phyloP scores from a whole-genome alignment of 2,113 vertebrate genomes.

The Mionectes macconnelli region DNA sequence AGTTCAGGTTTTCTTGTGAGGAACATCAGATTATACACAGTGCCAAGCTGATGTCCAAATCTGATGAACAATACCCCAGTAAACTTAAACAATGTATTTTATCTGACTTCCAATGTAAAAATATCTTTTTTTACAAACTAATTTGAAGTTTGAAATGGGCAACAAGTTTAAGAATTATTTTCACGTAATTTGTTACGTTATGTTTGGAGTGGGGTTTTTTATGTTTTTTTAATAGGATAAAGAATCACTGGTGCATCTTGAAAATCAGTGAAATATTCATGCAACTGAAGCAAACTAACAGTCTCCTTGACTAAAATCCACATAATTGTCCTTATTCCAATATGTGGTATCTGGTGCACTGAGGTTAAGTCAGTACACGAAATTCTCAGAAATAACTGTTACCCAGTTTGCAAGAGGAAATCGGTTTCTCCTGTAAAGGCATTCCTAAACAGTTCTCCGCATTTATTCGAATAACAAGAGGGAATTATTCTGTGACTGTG shows the following conservation, averaged over 20 bases:
- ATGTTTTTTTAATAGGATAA: not conserved
- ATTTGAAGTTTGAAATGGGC: not conserved
- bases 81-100: not conserved
- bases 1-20: not conserved
- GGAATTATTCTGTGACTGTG: not conserved
- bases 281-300: not conserved
- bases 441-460: not conserved
- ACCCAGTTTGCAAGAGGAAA: not conserved
- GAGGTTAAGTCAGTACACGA: not conserved
- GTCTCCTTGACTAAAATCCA: not conserved
- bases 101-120: not conserved
- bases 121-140: not conserved
- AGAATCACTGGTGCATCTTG: not conserved
- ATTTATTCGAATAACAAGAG: not conserved
- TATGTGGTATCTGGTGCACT: not conserved
- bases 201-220: not conserved
- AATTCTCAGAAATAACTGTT: not conserved
- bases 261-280: not conserved
- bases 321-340: not conserved
- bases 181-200: not conserved
- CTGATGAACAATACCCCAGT: not conserved
- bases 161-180: not conserved
- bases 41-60: not conserved
- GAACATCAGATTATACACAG: not conserved
- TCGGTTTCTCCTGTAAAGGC: not conserved